phyloP scores from a whole-genome alignment of 2,888 invertebrate genomes.

The Acrobasis consociella region DNA sequence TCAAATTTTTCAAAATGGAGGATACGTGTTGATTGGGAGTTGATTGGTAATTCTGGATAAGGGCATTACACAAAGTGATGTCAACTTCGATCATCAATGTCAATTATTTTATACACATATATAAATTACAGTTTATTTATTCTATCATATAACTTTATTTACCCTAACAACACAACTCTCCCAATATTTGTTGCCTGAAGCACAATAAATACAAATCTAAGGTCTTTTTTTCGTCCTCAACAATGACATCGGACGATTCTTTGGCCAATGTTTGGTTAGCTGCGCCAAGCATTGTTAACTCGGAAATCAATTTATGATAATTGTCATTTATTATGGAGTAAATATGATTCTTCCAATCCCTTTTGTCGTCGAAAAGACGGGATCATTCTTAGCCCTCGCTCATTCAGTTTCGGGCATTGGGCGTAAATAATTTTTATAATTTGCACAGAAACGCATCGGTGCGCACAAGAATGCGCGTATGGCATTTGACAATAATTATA shows the following conservation, averaged over 20 bases:
- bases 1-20: too few relatives aligned
- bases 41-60: too few relatives aligned
- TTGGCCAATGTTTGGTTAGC: constrained; percentile 87
- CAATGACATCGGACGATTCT: constrained; percentile 77
- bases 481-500: constrained; percentile 79
- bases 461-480: constrained; percentile 56
- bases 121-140: constrained; percentile 24
- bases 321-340: constrained; percentile 83
- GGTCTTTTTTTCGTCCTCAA: constrained; percentile 55
- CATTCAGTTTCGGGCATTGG: constrained; percentile 62
- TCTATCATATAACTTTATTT: constrained; percentile 32
- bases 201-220: constrained; percentile 68
- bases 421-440: constrained; percentile 70
- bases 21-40: too few relatives aligned
- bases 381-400: constrained; percentile 39
- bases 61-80: too few relatives aligned
- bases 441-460: constrained; percentile 64
- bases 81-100: not conserved
- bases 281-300: constrained; percentile 77
- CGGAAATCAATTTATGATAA: constrained; percentile 80
- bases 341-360: constrained; percentile 74
- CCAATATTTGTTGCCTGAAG: constrained; percentile 69
- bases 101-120: not conserved
- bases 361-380: constrained; percentile 67
- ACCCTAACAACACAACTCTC: constrained; percentile 45